These are phyloP conservation scores for Euplagia quadripunctaria DNA, from an alignment of 2,888 invertebrate species.

Conservation along the genomic window DNA sequence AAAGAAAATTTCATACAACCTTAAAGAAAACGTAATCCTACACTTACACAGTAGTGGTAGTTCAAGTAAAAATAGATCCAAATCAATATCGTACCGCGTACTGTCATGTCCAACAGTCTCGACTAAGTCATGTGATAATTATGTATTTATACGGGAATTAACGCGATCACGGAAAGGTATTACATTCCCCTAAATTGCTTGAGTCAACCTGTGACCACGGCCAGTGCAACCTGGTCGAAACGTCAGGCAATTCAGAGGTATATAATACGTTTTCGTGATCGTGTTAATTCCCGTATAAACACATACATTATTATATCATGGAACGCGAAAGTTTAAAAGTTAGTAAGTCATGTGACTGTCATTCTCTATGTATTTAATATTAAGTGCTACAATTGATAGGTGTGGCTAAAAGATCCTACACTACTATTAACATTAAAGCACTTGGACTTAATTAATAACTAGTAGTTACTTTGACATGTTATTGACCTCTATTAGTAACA, in stretches of 20 bases:
- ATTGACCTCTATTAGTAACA: background rate
- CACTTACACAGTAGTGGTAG: conserved; percentile 11
- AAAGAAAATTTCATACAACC: background rate
- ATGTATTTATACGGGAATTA: too few relatives aligned
- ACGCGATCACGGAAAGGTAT: too few relatives aligned
- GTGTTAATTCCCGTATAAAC: too few relatives aligned
- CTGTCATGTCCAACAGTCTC: conserved; percentile 6
- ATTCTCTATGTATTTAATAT: conserved; percentile 22
- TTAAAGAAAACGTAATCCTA: background rate
- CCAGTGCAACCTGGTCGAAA: too few relatives aligned
- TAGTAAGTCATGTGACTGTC: too few relatives aligned
- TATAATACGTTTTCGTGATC: too few relatives aligned
- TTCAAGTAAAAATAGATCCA: conserved; percentile 48
- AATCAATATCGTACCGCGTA: conserved; percentile 39
- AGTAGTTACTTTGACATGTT: background rate
- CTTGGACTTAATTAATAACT: background rate
- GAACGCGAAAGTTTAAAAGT: too few relatives aligned
- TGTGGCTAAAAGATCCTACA: background rate
- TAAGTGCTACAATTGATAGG: conserved; percentile 15
- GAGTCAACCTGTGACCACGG: too few relatives aligned
- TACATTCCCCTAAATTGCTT: too few relatives aligned
- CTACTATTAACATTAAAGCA: conserved; percentile 6
- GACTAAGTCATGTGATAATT: conserved; percentile 2
- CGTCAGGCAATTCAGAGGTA: too few relatives aligned
- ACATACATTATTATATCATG: too few relatives aligned